Percentiles rank a stretch among this genome's conserved stretches.
phyloP scores from a whole-genome alignment of 2,797 vertebrate species.

The Epinephelus coioides region DNA sequence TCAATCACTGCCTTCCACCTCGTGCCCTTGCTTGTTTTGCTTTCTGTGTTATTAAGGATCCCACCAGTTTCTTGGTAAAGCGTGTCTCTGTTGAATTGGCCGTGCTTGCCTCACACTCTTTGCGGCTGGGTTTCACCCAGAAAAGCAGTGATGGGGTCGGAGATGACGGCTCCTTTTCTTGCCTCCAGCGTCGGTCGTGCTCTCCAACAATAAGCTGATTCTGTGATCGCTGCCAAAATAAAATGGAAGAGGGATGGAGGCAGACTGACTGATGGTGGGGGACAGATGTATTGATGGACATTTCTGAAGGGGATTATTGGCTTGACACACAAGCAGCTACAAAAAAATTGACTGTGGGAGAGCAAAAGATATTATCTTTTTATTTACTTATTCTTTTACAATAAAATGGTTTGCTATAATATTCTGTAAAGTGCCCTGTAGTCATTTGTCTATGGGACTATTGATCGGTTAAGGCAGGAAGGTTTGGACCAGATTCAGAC shows the following conservation, averaged over 20 bases:
- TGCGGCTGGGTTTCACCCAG: conserved; percentile 28
- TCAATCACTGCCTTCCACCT: conserved; percentile 34
- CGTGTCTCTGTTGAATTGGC: conserved; percentile 12
- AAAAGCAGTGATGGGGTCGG: not conserved
- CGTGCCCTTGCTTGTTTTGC: conserved; percentile 44
- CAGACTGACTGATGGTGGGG: not conserved
- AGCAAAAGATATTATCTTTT: not conserved
- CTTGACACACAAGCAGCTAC: not conserved
- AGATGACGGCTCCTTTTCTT: conserved; percentile 22
- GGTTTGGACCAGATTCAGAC: not conserved
- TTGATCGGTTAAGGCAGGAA: conserved; percentile 1
- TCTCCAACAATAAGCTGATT: conserved; percentile 45
- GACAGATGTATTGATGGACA: conserved; percentile 2
- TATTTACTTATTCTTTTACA: too few relatives aligned
- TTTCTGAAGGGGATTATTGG: conserved; percentile 7
- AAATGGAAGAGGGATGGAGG: conserved; percentile 35
- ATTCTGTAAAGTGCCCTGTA: not conserved
- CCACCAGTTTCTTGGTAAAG: conserved; percentile 28
- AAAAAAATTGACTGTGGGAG: not conserved
- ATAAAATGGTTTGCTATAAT: too few relatives aligned
- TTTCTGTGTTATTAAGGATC: conserved; percentile 43
- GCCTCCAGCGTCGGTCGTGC: conserved; percentile 23
- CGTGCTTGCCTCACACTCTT: conserved; percentile 1
- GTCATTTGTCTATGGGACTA: not conserved
- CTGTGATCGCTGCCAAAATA: conserved; percentile 24